phyloP scores from a whole-genome alignment of 2,113 vertebrate genomes.

The Mohoua ochrocephala region DNA sequence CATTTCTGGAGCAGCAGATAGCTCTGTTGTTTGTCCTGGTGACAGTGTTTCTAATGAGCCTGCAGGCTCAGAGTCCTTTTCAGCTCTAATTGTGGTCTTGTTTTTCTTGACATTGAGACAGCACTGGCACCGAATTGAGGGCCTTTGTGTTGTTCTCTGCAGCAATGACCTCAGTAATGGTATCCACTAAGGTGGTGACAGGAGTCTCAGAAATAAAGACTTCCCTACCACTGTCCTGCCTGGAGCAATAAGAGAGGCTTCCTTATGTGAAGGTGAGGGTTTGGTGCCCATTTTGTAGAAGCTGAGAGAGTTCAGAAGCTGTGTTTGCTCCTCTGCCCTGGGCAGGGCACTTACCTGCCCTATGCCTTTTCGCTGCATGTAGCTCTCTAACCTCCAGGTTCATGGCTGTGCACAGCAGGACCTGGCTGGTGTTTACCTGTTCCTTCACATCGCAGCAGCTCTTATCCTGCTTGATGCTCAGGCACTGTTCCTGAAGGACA shows the following conservation, averaged over 20 bases:
- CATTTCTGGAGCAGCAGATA: neutral
- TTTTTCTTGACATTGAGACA: neutral
- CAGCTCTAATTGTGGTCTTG: neutral
- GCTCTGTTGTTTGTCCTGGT: neutral
- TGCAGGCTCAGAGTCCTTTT: neutral
- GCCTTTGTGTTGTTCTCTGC: neutral
- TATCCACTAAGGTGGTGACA: neutral
- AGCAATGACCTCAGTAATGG: neutral
- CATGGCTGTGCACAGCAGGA: neutral
- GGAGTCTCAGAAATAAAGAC: neutral
- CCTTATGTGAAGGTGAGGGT: neutral
- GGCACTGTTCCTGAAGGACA: neutral
- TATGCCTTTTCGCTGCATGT: neutral
- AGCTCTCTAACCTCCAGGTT: neutral
- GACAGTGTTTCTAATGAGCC: neutral
- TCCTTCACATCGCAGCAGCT: neutral
- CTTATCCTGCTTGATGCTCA: neutral
- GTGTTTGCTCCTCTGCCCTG: neutral
- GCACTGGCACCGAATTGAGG: neutral
- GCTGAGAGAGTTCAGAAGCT: neutral
- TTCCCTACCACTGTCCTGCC: neutral
- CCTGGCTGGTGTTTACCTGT: neutral
- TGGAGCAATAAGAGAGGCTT: neutral
- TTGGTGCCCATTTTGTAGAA: neutral
- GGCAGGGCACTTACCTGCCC: too few relatives aligned